These are phyloP conservation scores for Pagrus major DNA, from an alignment of 2,113 vertebrate species.

Conservation along the genomic window DNA sequence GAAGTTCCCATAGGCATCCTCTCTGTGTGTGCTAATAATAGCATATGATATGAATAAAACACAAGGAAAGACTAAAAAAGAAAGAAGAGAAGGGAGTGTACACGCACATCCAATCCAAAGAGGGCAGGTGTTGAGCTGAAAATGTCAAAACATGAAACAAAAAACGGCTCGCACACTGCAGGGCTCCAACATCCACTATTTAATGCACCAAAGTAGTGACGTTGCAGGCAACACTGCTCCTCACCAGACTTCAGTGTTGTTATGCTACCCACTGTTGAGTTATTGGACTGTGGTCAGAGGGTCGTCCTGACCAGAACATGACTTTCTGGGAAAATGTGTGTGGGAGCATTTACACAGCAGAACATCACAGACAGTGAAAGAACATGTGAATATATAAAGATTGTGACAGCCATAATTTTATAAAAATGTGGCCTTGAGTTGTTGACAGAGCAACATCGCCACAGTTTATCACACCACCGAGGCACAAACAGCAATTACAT, in stretches of 20 bases:
- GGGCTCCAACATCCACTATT: no score
- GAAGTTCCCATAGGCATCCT: not conserved
- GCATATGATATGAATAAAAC: not conserved
- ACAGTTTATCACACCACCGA: not conserved
- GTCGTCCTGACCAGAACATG: conserved; percentile 8
- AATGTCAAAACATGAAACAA: no score
- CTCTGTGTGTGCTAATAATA: not conserved
- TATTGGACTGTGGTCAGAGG: conserved; percentile 33
- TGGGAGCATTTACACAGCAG: not conserved
- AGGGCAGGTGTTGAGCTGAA: no score
- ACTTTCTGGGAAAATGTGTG: conserved; percentile 47
- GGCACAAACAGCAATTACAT: not conserved
- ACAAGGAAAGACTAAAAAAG: not conserved
- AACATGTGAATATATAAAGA: not conserved
- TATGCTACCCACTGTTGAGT: conserved; percentile 24
- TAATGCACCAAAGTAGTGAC: no score
- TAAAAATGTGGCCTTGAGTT: not conserved
- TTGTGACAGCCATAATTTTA: not conserved
- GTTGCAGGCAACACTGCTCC: no score
- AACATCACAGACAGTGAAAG: not conserved
- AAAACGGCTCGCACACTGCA: no score
- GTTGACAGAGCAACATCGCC: not conserved
- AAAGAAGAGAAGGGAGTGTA: not conserved
- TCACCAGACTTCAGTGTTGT: no score
- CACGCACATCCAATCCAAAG: not conserved